phyloP scores from a whole-genome alignment of 2,888 invertebrate genomes.

The Drosophila ezoana region DNA sequence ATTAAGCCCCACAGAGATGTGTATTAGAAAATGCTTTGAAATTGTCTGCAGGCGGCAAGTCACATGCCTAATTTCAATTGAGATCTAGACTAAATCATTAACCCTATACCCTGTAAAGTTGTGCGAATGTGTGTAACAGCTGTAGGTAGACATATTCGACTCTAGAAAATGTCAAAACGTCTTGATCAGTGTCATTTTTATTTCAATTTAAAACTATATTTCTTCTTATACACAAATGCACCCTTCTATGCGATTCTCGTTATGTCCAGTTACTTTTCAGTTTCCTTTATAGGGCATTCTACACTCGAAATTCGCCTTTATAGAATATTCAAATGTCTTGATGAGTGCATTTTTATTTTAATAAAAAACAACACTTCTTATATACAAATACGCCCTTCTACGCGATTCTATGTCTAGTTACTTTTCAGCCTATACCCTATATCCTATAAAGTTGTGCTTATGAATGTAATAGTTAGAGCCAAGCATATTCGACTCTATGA shows the following conservation, averaged over 20 bases:
- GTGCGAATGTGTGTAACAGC: too few species aligned
- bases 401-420: not conserved
- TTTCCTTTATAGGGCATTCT: not conserved
- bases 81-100: constrained; percentile 21
- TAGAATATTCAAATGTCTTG: too few species aligned
- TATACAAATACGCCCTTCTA: not conserved
- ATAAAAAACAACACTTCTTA: not conserved
- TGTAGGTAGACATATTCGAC: too few species aligned
- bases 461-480: too few species aligned
- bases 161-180: too few species aligned
- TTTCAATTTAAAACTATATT: not conserved
- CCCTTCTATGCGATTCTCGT: constrained; percentile 5
- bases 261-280: not conserved
- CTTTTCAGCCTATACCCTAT: not conserved
- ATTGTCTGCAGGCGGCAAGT: not conserved
- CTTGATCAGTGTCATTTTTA: too few species aligned
- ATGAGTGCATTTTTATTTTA: too few species aligned
- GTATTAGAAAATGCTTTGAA: constrained; percentile 18
- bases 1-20: constrained; percentile 55
- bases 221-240: too few species aligned
- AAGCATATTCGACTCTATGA: too few species aligned
- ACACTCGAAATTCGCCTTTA: too few species aligned
- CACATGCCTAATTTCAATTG: constrained; percentile 38
- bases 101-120: not conserved
- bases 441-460: too few species aligned